These are phyloP conservation scores for Channallabes apus DNA, from an alignment of 2,797 vertebrate species.

Conservation along the genomic window DNA sequence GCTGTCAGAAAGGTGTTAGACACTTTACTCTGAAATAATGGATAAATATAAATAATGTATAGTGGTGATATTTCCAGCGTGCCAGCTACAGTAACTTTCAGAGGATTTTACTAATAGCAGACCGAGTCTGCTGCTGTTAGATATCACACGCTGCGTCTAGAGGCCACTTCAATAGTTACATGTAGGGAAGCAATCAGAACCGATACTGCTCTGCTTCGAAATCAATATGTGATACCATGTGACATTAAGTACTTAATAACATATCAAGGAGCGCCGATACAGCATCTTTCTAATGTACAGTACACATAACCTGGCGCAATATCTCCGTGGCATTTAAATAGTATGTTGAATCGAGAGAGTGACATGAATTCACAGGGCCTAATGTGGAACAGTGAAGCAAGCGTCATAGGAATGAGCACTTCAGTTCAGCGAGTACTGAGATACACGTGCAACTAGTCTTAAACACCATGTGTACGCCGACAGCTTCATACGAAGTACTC, in stretches of 20 bases:
- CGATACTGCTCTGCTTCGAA: neutral
- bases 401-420: neutral
- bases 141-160: neutral
- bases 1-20: slow-evolving; percentile 24
- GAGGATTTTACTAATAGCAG: neutral
- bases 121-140: neutral
- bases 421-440: neutral
- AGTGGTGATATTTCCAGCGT: neutral
- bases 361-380: neutral
- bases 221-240: neutral
- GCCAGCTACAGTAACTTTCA: neutral
- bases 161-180: neutral
- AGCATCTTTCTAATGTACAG: neutral
- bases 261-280: neutral
- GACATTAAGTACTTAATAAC: neutral
- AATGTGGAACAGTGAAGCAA: neutral
- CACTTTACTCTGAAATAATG: slow-evolving; percentile 31
- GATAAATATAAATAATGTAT: slow-evolving; percentile 30
- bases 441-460: neutral
- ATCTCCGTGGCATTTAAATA: neutral
- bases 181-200: neutral
- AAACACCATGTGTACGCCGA: no score
- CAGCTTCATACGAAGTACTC: neutral
- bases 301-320: neutral
- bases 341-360: neutral